Evolutionary conservation across 2,797 vertebrate species (phyloP), one percentile per base, ranked within the genome.

Genomic region (Numenius phaeopus): DNA sequence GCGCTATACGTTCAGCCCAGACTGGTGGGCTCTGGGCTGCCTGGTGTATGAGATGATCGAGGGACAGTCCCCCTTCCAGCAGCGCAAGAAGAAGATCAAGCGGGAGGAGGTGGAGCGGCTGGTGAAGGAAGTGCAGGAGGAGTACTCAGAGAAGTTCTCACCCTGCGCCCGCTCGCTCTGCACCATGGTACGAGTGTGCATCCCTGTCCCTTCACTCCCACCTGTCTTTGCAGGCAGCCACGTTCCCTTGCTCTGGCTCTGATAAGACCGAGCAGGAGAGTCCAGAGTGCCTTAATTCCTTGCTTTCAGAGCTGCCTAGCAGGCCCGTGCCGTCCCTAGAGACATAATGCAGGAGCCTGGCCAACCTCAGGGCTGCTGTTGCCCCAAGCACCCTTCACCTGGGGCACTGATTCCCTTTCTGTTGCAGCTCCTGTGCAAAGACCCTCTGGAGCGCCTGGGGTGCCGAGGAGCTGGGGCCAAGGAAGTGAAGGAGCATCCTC

Each of bases 31-130:
- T 0, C 98, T 99, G 67, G 99, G 99, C 96, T 99, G 99, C 98
- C 98, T 99, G 78, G 97, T 99, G 50, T 99, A 99, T 1, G 99
- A 99, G 98, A 99, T 99, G 99, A 99, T 99, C 27, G 99, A 99
- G 93, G 99, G 99, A 77, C 99, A 99, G 98, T 99, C 99, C 2
- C 99, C 99, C 32, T 99, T 99, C 97, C 99, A 99, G 98, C 99
- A 99, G 98, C 98, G 99, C 93, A 99, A 99, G 98, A 99, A 99
- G 98, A 99, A 99, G 98, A 99, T 99, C 96, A 99, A 99, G 97
- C 97, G 99, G 26, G 99, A 99, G 96, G 99, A 99, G 70, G 99
- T 99, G 97, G 99, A 99, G 98, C 98, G 99, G 23, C 93, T 99
- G 90, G 99, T 99, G 92, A 98, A 96, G 97, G 99, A 99, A 54